Base-by-base conservation (phyloP, 2,797 vertebrate species). In the Malacoraja senta region DNA sequence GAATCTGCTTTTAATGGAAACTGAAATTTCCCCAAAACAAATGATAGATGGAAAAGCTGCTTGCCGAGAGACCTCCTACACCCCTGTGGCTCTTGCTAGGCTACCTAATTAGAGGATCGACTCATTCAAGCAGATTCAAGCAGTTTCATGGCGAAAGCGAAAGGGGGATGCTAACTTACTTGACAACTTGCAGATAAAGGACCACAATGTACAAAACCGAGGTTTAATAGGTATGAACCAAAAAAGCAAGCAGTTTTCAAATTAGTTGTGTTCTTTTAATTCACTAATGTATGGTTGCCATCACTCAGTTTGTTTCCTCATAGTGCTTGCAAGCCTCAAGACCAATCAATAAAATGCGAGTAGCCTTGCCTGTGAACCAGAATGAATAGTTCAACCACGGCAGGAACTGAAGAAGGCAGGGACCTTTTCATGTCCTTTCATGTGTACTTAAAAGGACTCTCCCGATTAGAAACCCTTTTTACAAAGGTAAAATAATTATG, bases 401-500 rank as follows among this genome's bases (percentile, higher is more conserved):
- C 24, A 76, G 24, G 38, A 72, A 44, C 68, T 53, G 74, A 92
- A 92, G 44, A 72, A 74, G 35, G 35, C 71, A 72, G 72, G 68
- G 13, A 76, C 58, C 90, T 92, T 92, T 92, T 76, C 90, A 76
- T 44, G 38, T 92, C 44, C 71, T 76, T 92, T 92, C 90, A 92
- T 74, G 90, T 92, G 71, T 76, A 92, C 68, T 76, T 92, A 92
- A 92, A 92, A 76, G 90, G 71, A 53, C 44, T 92, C 90, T 92
- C 71, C 15, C 90, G 68, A 76, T 92, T 76, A 74, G 90, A 53
- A 74, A 53, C 90, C 71, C 44, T 24, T 76, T 92, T 92, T 76
- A 53, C 26, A 92, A 92, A 92, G 90, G 71, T 76, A 53, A 72
- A 44, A 92, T 92, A 92, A 92, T 92, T 92, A 92, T 92, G 90